Percentiles rank a stretch among this genome's conserved stretches.
Conservation (phyloP, 2,888 invertebrate species). For the Peribatodes rhomboidaria region DNA sequence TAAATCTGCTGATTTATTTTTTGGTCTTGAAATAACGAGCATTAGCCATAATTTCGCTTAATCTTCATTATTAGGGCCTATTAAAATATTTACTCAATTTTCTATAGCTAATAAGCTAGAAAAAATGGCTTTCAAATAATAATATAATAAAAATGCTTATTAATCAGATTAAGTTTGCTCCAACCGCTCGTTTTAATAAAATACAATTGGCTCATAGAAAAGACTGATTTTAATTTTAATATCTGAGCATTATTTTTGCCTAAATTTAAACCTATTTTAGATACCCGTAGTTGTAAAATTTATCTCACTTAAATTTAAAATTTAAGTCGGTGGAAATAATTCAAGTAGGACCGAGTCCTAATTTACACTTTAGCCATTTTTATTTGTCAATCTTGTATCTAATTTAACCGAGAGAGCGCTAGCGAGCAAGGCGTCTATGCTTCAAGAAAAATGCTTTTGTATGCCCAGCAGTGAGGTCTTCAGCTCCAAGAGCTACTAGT, state of each 20-base stretch:
- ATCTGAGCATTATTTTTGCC: background rate
- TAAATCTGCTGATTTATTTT: background rate
- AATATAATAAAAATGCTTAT: conserved; percentile 14
- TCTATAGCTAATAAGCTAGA: conserved; percentile 23
- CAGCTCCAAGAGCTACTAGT: too few relatives aligned
- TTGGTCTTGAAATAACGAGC: background rate
- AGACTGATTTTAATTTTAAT: background rate
- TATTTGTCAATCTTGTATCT: too few relatives aligned
- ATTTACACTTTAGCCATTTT: too few relatives aligned
- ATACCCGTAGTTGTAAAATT: too few relatives aligned
- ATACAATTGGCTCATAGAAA: background rate
- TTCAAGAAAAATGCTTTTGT: too few relatives aligned
- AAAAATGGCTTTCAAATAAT: conserved; percentile 1
- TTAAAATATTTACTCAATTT: conserved; percentile 40
- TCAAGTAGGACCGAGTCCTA: too few relatives aligned
- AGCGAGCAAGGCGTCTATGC: too few relatives aligned
- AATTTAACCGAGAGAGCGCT: too few relatives aligned
- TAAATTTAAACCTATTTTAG: background rate
- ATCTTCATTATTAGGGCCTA: conserved; percentile 8
- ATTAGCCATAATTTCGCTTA: background rate
- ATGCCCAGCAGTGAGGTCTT: too few relatives aligned
- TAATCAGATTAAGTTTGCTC: conserved; percentile 10
- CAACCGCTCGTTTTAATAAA: background rate
- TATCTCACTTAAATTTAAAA: background rate
- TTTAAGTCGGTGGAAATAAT: too few relatives aligned